Base-by-base conservation (phyloP, 2,797 vertebrate species). In the Arrhamphus sclerolepis region DNA sequence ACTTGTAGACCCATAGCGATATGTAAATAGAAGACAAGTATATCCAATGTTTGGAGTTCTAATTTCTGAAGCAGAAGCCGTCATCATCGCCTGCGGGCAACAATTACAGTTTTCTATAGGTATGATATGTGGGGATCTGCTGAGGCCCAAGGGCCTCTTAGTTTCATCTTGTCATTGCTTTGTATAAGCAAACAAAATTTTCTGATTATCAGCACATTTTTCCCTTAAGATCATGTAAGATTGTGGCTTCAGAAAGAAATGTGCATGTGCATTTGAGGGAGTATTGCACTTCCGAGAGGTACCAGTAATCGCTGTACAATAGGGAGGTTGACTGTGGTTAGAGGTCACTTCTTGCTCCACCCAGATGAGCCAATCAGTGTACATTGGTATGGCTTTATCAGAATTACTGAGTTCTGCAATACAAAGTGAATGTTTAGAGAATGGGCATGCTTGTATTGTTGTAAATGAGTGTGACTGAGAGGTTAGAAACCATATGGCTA, bases 401-500 rank as follows among this genome's bases (percentile, higher is more conserved):
- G 77, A 80, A 84, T 71, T 48, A 75, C 77, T 56, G 62, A 66
- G 73, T 64, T 58, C 61, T 81, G 69, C 76, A 77, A 72, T 66
- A 87, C 80, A 86, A 80, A 84, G 80, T 82, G 82, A 84, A 82
- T 83, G 86, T 89, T 87, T 88, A 84, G 87, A 88, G 87, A 86
- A 77, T 63, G 89, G 89, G 89, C 85, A 84, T 78, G 86, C 14
- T 56, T 81, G 81, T 73, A 81, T 84, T 88, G 81, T 82, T 89
- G 81, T 82, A 87, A 90, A 84, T 71, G 86, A 91, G 90, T 92
- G 91, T 91, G 89, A 91, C 76, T 78, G 83, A 61, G 81, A 89
- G 88, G 90, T 90, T 87, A 89, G 87, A 89, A 84, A 90, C 86
- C 90, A 91, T 86, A 90, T 90, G 89, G 85, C 81, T 80, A 90